A percentile compares a stretch with the other conserved stretches of the same genome.
These are phyloP conservation scores for Perodicticus potto DNA, from an alignment of 2,797 vertebrate species.

Conservation along the genomic window DNA sequence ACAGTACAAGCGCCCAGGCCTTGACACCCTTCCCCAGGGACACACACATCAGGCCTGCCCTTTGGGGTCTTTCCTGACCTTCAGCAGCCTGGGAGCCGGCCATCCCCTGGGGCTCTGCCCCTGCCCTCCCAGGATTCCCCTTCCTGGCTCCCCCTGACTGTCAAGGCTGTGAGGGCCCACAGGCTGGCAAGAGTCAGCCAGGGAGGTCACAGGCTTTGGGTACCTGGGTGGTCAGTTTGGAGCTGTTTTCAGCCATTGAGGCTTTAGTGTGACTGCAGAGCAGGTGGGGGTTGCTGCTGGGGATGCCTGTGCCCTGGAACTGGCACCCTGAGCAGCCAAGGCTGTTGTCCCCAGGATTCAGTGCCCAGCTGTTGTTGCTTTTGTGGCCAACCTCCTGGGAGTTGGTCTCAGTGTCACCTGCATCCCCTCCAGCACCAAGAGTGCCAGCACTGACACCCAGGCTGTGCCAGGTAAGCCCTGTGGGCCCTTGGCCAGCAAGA, in stretches of 20 bases:
- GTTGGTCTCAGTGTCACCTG: constrained; percentile 90
- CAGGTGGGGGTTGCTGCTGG: fast-evolving
- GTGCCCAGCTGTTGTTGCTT: constrained; percentile 88
- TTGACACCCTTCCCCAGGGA: not conserved
- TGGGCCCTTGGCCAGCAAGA: too few species aligned
- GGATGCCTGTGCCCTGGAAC: not conserved
- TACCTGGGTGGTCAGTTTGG: fast-evolving
- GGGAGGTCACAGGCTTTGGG: not conserved
- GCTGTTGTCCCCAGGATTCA: constrained; percentile 86
- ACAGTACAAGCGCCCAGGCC: not conserved
- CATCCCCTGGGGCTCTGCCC: not conserved
- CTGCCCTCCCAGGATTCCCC: not conserved
- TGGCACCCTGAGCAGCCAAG: fast-evolving
- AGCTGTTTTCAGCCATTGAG: not conserved
- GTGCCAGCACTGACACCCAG: constrained; percentile 54
- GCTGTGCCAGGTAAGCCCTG: constrained; percentile 87
- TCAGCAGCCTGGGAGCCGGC: fast-evolving
- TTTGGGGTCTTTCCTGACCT: not conserved
- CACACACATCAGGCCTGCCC: not conserved
- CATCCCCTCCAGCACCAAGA: constrained; percentile 92
- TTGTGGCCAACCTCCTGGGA: constrained; percentile 89
- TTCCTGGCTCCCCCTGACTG: fast-evolving
- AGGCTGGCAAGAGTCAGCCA: fast-evolving
- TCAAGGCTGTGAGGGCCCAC: not conserved
- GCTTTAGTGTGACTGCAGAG: fast-evolving